Conservation (phyloP, 2,888 invertebrate species). For the Metallyticus violacea region DNA sequence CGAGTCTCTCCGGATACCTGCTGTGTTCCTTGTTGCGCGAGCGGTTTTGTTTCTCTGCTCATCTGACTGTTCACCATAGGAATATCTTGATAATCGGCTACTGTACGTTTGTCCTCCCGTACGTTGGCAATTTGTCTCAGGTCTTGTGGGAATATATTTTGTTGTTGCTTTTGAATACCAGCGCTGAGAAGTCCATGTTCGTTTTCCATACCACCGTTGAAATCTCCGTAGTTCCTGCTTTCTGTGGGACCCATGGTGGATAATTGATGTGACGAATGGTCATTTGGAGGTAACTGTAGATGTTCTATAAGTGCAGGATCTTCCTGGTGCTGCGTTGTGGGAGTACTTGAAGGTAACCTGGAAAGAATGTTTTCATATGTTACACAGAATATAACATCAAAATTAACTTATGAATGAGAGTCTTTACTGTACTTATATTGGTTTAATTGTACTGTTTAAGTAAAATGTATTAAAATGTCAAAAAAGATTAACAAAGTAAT, state of each 20-base stretch:
- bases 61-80: background rate
- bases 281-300: background rate
- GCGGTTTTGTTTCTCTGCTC: background rate
- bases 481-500: background rate
- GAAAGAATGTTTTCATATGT: background rate
- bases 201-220: background rate
- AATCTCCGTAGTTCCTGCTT: background rate
- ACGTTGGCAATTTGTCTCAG: background rate
- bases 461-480: background rate
- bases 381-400: background rate
- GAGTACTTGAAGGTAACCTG: background rate
- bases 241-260: background rate
- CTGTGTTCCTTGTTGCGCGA: background rate
- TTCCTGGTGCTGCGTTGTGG: background rate
- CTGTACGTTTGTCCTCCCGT: background rate
- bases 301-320: background rate
- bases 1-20: background rate
- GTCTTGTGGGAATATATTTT: background rate
- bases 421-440: background rate
- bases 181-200: background rate
- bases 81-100: background rate
- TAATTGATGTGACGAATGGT: background rate
- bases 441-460: background rate
- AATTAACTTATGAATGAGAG: background rate
- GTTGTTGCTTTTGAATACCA: background rate